Base-by-base conservation (phyloP, 2,888 invertebrate genomes). In the Creontiades dilutus region DNA sequence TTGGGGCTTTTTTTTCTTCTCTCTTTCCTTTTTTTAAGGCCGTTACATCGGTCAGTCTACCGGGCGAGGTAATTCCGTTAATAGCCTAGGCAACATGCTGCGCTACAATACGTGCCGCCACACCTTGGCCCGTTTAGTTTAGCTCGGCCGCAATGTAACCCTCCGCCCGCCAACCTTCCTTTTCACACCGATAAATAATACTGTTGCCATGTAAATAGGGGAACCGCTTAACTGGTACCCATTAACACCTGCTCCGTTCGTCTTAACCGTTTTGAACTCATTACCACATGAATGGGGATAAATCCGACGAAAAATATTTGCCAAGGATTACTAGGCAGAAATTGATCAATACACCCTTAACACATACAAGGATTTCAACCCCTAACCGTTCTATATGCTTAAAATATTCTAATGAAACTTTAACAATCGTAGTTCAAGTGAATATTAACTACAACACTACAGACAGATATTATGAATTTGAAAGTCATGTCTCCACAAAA, bases 61-160 rank as follows among this genome's bases (percentile, higher is more conserved):
- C 5, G 46, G 13, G 68, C 37, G 48, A 61, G 86, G 86, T 86
- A 86, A 86, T 86, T 86, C 86, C 61, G 86, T 86, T 86, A 86
- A 86, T 86, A 86, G 61, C 61, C 19, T 37, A 68, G 86, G 86
- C 61, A 86, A 86, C 86, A 86, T 61, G 61, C 86, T 23, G 61
- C 19, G 37, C 61, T 68, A 61, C 61, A 86, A 86, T 61, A 57
- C 68, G 37, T 23, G 61, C 86, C 86, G 14, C 86, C 57, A 16
- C 61, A 52, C n/a, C 23, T 37, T 27, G 61, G 57, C n/a, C 57
- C 57, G 57, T 61, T 84, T 68, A 86, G 37, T 12, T 37, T 37
- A 37, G 37, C 61, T 19, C 57, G 37, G 68, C 86, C 86, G 37
- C 86, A 46, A 61, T 82, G 52, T 7, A 27, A 47, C 82, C 82